Conservation (phyloP, 2,797 vertebrate genomes). For the Coranthus polyacanthus region DNA sequence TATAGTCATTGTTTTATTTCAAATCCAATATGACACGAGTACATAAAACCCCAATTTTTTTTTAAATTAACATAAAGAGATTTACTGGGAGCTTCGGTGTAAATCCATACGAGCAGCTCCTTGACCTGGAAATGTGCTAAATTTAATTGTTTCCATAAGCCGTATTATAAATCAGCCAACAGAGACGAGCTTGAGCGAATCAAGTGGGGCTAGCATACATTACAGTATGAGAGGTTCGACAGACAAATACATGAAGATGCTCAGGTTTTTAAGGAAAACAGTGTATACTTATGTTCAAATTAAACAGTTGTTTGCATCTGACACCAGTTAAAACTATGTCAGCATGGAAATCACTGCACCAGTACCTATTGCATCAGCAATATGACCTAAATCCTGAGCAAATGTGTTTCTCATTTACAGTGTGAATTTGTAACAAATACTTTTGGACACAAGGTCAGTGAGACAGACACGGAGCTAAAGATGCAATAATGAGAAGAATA, state of each 20-base stretch:
- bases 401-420: too few species aligned
- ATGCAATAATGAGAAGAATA: background rate
- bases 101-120: background rate
- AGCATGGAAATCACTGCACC: too few species aligned
- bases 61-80: background rate
- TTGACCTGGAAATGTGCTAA: background rate
- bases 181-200: background rate
- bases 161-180: background rate
- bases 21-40: too few species aligned
- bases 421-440: too few species aligned
- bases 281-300: background rate
- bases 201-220: background rate
- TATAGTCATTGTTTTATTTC: too few species aligned
- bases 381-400: too few species aligned
- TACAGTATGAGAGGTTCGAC: too few species aligned
- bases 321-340: background rate
- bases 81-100: background rate
- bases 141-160: conserved; percentile 3
- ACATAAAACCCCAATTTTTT: too few species aligned
- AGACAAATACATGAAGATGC: background rate
- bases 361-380: too few species aligned
- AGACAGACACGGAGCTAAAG: background rate
- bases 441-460: background rate
- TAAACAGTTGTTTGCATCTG: too few species aligned
- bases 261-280: too few species aligned